phyloP scores from a whole-genome alignment of 2,113 vertebrate genomes.

The Chlamydotis undulata region DNA sequence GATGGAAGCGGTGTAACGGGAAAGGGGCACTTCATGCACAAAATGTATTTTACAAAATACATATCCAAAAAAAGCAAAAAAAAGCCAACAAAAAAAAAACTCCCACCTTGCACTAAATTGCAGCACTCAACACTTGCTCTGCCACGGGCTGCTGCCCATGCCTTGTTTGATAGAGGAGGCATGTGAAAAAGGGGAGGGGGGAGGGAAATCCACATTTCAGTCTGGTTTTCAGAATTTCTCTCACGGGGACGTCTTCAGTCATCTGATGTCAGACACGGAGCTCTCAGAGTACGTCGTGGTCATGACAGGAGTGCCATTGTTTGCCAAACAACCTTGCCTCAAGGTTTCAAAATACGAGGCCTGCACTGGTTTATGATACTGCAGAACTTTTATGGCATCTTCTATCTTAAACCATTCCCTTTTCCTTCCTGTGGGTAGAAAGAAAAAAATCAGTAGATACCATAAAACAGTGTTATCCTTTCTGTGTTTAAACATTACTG shows the following conservation, averaged over 20 bases:
- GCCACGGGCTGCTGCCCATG: constrained; percentile 70
- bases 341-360: constrained; percentile 93
- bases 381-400: constrained; percentile 92
- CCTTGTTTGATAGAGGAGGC: constrained; percentile 68
- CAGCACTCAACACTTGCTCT: constrained; percentile 70
- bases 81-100: constrained; percentile 29
- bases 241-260: constrained; percentile 77
- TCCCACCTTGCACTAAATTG: constrained; percentile 72
- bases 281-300: constrained; percentile 88
- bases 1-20: constrained; percentile 3
- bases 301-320: constrained; percentile 93
- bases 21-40: constrained; percentile 78
- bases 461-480: background rate
- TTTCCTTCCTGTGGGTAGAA: constrained; percentile 89
- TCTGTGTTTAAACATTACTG: background rate
- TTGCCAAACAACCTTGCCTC: constrained; percentile 90
- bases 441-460: constrained; percentile 12
- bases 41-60: constrained; percentile 73
- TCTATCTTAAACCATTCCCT: constrained; percentile 98
- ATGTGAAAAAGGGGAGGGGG: constrained; percentile 59
- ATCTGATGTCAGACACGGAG: constrained; percentile 94
- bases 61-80: constrained; percentile 29
- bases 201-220: constrained; percentile 68
- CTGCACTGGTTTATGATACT: constrained; percentile 96
- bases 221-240: constrained; percentile 67